phyloP scores from a whole-genome alignment of 2,888 invertebrate species.

The Callinectes sapidus region DNA sequence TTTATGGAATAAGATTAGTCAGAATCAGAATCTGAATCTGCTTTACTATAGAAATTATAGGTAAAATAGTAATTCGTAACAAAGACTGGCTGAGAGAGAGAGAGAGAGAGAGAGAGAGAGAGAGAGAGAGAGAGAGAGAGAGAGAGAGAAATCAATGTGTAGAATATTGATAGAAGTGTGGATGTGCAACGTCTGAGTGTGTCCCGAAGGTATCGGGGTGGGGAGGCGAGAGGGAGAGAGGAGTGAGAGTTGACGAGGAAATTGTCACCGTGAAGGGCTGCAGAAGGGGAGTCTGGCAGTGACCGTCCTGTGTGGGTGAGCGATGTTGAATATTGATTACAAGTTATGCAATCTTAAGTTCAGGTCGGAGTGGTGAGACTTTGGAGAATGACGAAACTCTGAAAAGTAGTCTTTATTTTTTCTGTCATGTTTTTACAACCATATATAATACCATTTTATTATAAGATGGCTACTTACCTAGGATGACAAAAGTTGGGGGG shows the following conservation, averaged over 20 bases:
- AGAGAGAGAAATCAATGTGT: background rate
- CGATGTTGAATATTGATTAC: background rate
- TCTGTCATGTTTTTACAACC: background rate
- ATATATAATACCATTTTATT: no score
- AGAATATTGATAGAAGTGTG: background rate
- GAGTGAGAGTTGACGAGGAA: background rate
- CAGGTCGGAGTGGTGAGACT: background rate
- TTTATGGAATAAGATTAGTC: no score
- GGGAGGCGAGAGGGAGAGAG: background rate
- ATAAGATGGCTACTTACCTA: no score
- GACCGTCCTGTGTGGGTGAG: background rate
- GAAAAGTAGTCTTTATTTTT: background rate
- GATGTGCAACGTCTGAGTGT: background rate
- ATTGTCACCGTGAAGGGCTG: background rate
- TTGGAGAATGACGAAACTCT: background rate
- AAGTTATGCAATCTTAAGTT: background rate
- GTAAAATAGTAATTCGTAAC: no score
- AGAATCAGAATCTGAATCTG: no score
- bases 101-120: background rate
- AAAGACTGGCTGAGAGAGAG: background rate
- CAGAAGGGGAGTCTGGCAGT: background rate
- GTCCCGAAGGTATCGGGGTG: background rate
- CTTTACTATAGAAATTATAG: no score
- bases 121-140: slow-evolving; percentile 7
- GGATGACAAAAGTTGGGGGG: no score